Evolutionary conservation across 2,888 invertebrate species (phyloP), one percentile per base, ranked within the genome.

Genomic region (Synanthedon myopaeformis): DNA sequence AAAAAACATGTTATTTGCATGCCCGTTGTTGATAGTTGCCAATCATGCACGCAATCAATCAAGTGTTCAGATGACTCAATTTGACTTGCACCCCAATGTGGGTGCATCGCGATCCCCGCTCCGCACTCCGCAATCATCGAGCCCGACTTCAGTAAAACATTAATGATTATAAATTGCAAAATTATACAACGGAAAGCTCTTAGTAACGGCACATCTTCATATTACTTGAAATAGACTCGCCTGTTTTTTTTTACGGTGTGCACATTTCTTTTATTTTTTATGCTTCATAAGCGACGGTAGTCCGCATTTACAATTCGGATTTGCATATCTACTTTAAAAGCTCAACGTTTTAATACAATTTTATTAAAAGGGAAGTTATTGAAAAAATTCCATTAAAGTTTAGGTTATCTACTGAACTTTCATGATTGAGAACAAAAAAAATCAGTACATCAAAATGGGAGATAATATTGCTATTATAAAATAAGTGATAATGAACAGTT

Each of bases 101-200:
- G 53, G 58, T 54, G 59, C 57, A 58, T 58, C 35, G 35, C 35
- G 35, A 5, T 23, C 1, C 5, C 55, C 54, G 48, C 57, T 51
- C 58, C 58, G 56, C 66, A 56, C 58, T 57, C 56, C 57, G 56
- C 53, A 52, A 54, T 62, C 63, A 35, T 63, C 60, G 66, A 65
- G 66, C 63, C 63, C 70, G 4, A 12, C 49, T 49, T 49, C 11
- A 70, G 69, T 78, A 79, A 76, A 79, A 77, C 75, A 59, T 65
- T 83, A 81, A 85, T 82, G 79, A 79, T 84, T 79, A 83, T 80
- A 81, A 82, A 85, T 84, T 77, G 77, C 70, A 56, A 64, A 75
- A 81, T 85, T 85, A 83, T 84, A 72, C 82, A 71, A 69, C 67
- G 66, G 61, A 75, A 70, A 74, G 58, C 58, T 67, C 62, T 65